These are phyloP conservation scores for Microchrysa polita DNA, from an alignment of 2,888 invertebrate species.

Conservation along the genomic window DNA sequence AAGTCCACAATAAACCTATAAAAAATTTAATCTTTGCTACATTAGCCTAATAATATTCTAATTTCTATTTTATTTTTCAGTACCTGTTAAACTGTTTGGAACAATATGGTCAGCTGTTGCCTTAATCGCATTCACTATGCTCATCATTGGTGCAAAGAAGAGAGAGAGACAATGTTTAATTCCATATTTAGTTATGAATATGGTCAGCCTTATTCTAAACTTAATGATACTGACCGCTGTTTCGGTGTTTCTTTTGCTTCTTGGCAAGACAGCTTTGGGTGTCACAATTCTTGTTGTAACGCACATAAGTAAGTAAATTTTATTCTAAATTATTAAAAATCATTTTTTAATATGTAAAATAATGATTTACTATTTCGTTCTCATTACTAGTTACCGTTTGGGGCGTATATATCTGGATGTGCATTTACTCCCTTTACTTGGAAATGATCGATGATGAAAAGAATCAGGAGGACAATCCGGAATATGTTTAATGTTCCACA, in stretches of 20 bases:
- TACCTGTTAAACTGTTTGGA: constrained; percentile 25
- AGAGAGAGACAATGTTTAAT: constrained; percentile 26
- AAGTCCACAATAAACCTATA: no score
- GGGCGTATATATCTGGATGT: constrained; percentile 32
- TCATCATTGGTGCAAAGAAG: constrained; percentile 23
- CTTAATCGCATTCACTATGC: constrained; percentile 30
- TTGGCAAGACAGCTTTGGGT: not conserved
- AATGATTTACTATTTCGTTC: not conserved
- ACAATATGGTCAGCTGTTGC: constrained; percentile 23
- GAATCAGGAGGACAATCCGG: not conserved
- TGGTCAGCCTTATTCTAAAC: constrained; percentile 19
- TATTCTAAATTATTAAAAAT: no score
- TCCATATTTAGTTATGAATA: constrained; percentile 39
- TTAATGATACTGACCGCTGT: constrained; percentile 26
- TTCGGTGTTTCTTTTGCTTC: constrained; percentile 3
- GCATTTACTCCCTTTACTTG: constrained; percentile 29
- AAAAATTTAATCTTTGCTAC: no score
- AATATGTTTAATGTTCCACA: not conserved
- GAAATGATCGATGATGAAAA: constrained; percentile 25
- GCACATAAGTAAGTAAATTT: not conserved
- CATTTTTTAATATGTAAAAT: no score
- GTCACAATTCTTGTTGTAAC: constrained; percentile 19
- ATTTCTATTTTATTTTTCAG: constrained; percentile 4
- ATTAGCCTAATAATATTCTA: no score
- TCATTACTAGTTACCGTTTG: constrained; percentile 11